Evolutionary conservation across 2,888 invertebrate species (phyloP), one percentile per base, ranked within the genome.

Genomic region (Dermolepida albohirtum): DNA sequence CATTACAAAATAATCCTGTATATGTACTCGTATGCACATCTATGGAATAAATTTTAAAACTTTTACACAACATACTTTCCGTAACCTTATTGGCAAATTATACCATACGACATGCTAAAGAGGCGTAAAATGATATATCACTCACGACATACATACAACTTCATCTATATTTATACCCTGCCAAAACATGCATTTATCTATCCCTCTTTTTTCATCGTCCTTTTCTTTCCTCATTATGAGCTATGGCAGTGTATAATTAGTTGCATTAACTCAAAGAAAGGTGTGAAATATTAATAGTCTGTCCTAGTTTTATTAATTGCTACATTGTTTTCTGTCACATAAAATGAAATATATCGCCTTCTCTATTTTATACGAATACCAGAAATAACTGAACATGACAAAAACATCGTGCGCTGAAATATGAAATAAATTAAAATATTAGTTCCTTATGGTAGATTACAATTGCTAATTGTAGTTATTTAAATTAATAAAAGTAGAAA

Each of bases 71-170:
- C 34, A 29, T 14, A 27, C 34, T 44, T 27, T 44, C 5, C 27
- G 12, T 57, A 66, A 66, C 49, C 14, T 49, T 55, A 66, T 57
- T 39, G 54, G 14, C 40, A 43, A 57, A 54, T 57, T 66, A 57
- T 50, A 40, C 27, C 50, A 17, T 57, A 40, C 34, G 34, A 16
- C 39, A n/a, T 63, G 49, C 27, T 63, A 63, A 63, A 64, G 14
- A 47, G 34, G 39, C 29, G 10, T 11, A 64, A 14, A 27, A 64
- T 64, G 52, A 64, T 64, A 52, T 52, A 64, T 64, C 44, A 51
- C 27, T 10, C 16, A 14, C 16, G 52, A 34, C 12, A 34, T 52
- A 64, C 41, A 50, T n/a, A 50, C 17, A n/a, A 27, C 52, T 51
- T 54, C 22, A 16, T 64, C 43, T 52, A 64, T 40, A 44, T 64